A percentile compares a stretch with the other conserved stretches of the same genome.
phyloP scores from a whole-genome alignment of 1,140 invertebrate species.

The Drosophila subpulchrella region DNA sequence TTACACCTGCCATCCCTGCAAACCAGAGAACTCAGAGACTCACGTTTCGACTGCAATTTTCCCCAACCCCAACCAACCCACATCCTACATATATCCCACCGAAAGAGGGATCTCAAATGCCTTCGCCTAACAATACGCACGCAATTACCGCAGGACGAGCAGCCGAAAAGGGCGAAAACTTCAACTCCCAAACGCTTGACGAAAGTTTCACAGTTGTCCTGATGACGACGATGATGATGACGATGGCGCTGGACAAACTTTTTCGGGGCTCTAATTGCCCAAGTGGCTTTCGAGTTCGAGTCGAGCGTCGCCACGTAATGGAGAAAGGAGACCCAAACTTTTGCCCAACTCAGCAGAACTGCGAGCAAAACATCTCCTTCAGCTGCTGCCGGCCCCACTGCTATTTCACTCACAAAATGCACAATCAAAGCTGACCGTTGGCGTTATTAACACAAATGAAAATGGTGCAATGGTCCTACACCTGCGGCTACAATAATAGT shows the following conservation, averaged over 20 bases:
- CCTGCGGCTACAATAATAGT: not conserved
- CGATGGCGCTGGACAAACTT: slow-evolving; percentile 58
- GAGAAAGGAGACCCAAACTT: slow-evolving; percentile 56
- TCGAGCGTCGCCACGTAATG: slow-evolving; percentile 68
- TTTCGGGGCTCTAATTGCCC: slow-evolving; percentile 72
- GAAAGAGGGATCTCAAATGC: slow-evolving; percentile 31
- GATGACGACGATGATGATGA: slow-evolving; percentile 49
- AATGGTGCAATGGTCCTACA: slow-evolving; percentile 37
- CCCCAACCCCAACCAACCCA: too few relatives aligned
- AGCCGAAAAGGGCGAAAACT: slow-evolving; percentile 48
- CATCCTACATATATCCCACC: not conserved
- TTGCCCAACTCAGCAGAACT: slow-evolving; percentile 27
- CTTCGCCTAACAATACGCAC: slow-evolving; percentile 71
- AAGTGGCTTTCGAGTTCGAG: slow-evolving; percentile 73
- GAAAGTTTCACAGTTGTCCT: slow-evolving; percentile 72
- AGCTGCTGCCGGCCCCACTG: slow-evolving; percentile 33
- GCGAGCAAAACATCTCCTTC: slow-evolving; percentile 34
- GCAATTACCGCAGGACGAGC: slow-evolving; percentile 73
- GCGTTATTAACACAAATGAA: slow-evolving; percentile 66
- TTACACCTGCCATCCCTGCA: slow-evolving; percentile 25
- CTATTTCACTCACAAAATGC: slow-evolving; percentile 56
- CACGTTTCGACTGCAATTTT: slow-evolving; percentile 47
- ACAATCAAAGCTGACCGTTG: slow-evolving; percentile 80
- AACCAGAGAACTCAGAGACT: slow-evolving; percentile 13
- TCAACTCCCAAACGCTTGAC: slow-evolving; percentile 61